Conservation (phyloP, 1,140 invertebrate species). For the Aphelenchoides fujianensis region DNA sequence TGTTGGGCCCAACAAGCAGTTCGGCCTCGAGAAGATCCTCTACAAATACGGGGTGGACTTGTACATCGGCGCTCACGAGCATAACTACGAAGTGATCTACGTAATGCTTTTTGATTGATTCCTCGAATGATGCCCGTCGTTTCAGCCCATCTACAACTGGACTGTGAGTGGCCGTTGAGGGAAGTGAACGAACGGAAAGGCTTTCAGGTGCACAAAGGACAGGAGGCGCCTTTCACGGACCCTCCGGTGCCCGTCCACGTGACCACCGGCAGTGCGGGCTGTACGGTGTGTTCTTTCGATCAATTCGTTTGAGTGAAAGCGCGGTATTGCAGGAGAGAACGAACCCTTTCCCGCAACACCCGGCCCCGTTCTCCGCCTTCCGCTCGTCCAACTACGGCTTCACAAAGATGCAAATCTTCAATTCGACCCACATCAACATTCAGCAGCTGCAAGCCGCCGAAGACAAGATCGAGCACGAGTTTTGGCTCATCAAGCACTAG, state of each 20-base stretch:
- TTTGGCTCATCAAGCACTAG: background rate
- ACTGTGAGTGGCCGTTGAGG: slow-evolving; percentile 64
- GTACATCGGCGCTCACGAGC: slow-evolving; percentile 65
- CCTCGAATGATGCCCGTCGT: slow-evolving; percentile 72
- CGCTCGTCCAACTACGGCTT: slow-evolving; percentile 84
- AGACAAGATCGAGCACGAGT: background rate
- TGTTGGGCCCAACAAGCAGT: background rate
- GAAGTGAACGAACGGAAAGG: too few relatives aligned
- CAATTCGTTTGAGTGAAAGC: too few relatives aligned
- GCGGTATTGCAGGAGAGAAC: slow-evolving; percentile 60
- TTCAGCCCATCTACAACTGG: slow-evolving; percentile 85
- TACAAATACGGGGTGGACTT: slow-evolving; percentile 69
- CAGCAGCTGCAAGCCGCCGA: slow-evolving; percentile 41
- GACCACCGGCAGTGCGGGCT: slow-evolving; percentile 76
- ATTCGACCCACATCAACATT: slow-evolving; percentile 47
- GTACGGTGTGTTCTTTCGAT: too few relatives aligned
- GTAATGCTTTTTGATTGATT: slow-evolving; percentile 80
- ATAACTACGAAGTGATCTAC: slow-evolving; percentile 86
- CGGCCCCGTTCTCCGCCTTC: slow-evolving; percentile 76
- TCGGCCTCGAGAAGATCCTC: slow-evolving; percentile 76
- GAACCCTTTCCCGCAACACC: slow-evolving; percentile 59
- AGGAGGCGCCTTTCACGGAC: slow-evolving; percentile 75
- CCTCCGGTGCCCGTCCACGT: slow-evolving; percentile 85
- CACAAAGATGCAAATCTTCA: slow-evolving; percentile 48
- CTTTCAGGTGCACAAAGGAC: slow-evolving; percentile 71